Evolutionary conservation across 2,113 vertebrate species (phyloP).

Genomic region (Leuciscus idus): DNA sequence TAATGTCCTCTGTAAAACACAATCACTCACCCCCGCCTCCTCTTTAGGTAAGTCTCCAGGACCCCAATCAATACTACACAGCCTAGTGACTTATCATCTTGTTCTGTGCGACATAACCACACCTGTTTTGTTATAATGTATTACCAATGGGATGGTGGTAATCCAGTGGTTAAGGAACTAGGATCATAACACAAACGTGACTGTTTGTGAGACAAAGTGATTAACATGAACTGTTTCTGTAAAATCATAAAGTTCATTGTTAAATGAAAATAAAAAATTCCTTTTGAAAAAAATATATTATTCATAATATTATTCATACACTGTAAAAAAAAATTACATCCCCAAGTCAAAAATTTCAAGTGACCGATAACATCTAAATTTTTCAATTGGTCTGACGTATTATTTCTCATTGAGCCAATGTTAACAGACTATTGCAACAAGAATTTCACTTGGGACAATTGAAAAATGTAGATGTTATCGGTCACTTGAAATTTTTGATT

Average conservation of each 20-base stretch:
- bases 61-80: constrained; percentile 78
- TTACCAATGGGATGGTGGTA: constrained; percentile 17
- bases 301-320: neutral
- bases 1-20: constrained; percentile 83
- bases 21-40: constrained; percentile 77
- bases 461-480: too few species aligned
- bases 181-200: neutral
- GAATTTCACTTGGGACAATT: too few species aligned
- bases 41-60: constrained; percentile 76
- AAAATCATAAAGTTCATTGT: too few species aligned
- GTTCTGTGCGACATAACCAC: constrained; percentile 42
- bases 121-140: constrained; percentile 44
- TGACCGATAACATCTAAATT: too few species aligned
- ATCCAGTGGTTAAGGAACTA: constrained; percentile 25
- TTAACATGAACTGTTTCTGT: neutral
- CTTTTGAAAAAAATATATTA: neutral
- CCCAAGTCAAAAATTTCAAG: too few species aligned
- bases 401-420: too few species aligned
- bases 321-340: too few species aligned
- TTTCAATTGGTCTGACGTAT: too few species aligned
- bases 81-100: constrained; percentile 78
- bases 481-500: too few species aligned
- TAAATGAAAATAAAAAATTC: neutral
- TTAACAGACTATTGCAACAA: too few species aligned
- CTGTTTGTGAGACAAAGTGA: neutral